Evolutionary conservation across 2,113 vertebrate species (phyloP), one percentile per base, ranked within the genome.

Genomic region (Psettodes erumei): DNA sequence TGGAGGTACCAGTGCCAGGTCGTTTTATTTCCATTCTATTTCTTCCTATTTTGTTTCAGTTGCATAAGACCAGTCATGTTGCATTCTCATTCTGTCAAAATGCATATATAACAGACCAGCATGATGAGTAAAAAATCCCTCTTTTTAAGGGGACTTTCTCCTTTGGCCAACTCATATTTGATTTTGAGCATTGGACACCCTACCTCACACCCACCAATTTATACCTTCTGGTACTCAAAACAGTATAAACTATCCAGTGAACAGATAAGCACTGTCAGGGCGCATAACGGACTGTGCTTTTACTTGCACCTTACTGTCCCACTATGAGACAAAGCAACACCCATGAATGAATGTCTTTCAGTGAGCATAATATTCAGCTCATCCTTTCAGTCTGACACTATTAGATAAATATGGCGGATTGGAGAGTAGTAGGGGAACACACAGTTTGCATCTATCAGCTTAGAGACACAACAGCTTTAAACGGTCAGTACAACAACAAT

Each of bases 271-370:
- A 81, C 50, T 66, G 62, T 67, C 77, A 61, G 25, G 28, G 43
- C 79, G 53, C 45, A 62, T 65, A 60, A 63, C 43, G 69, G 43
- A 75, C 74, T 76, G 76, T 76, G 68, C 85, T 81, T 83, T 77
- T 47, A 75, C 68, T 68, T 7, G 9, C 62, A 88, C 74, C 68
- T 77, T 74, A 84, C 51, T 81, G 81, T 90, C 90, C 86, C 92
- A 92, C 73, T 91, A 79, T 92, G 92, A 90, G 90, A 91, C 88
- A 88, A 84, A 82, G 65, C 75, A 87, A 68, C 86, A 89, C 81
- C 81, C 87, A 85, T 68, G 45, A 90, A 83, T 88, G 83, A 89
- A 89, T 88, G 71, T 86, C 60, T 85, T 80, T 67, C 50, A 76
- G 21, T 38, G 75, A 92, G 71, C 79, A 76, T 58, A 23, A 65